A percentile compares a stretch with the other conserved stretches of the same genome.
Conservation (phyloP, 2,888 invertebrate species). For the Drosophila formosana region DNA sequence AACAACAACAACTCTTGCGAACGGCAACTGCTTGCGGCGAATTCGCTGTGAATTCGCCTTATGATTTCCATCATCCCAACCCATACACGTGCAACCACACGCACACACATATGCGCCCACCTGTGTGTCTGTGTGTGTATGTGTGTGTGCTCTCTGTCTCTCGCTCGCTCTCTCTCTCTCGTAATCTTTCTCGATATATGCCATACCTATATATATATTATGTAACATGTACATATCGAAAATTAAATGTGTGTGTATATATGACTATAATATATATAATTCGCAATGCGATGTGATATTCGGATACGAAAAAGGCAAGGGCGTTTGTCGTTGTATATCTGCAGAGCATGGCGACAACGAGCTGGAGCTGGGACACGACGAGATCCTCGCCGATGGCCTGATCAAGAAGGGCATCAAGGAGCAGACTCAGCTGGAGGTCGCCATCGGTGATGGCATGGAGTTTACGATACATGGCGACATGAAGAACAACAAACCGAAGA, state of each 20-base stretch:
- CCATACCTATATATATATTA: conserved; percentile 38
- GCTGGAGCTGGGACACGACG: conserved; percentile 88
- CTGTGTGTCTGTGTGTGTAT: conserved; percentile 18
- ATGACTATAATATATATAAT: conserved; percentile 11
- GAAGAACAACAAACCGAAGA: conserved; percentile 92
- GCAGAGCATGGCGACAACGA: conserved; percentile 89
- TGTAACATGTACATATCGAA: conserved; percentile 59
- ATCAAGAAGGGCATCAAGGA: conserved; percentile 95
- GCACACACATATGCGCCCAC: conserved; percentile 9
- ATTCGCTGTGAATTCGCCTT: conserved; percentile 65
- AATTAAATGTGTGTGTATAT: conserved; percentile 52
- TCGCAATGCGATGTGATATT: conserved; percentile 52
- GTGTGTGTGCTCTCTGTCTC: conserved; percentile 1
- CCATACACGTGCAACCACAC: conserved; percentile 58
- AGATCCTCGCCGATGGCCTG: conserved; percentile 93
- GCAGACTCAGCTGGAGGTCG: conserved; percentile 95
- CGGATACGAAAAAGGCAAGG: conserved; percentile 86
- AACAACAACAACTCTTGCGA: conserved; percentile 63
- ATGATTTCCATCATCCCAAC: conserved; percentile 68
- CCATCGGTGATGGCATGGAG: conserved; percentile 97
- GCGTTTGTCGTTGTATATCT: conserved; percentile 89
- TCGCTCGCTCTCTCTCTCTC: neutral
- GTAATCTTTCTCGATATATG: conserved; percentile 15
- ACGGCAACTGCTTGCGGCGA: conserved; percentile 73
- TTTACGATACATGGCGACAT: conserved; percentile 96